Evolutionary conservation across 2,797 vertebrate species (phyloP).

Genomic region (Psittacula derbiana): DNA sequence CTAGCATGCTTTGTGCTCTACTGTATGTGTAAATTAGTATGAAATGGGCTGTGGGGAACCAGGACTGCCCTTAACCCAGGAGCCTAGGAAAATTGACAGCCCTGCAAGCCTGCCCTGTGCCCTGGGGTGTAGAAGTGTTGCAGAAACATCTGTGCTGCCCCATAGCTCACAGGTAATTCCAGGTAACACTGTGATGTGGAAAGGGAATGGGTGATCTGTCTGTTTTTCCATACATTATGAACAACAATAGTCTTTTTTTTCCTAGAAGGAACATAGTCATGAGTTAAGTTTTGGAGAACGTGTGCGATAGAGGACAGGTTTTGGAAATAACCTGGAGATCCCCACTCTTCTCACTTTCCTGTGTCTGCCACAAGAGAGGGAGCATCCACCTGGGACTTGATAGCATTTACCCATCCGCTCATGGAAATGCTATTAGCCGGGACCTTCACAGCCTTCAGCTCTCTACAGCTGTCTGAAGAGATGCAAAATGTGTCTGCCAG

Average conservation of each 20-base stretch:
- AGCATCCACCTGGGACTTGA: background rate
- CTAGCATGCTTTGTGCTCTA: background rate
- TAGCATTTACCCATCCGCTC: background rate
- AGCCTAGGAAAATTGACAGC: background rate
- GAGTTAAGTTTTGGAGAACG: background rate
- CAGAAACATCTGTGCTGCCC: background rate
- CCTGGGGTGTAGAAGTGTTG: background rate
- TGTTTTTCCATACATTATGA: background rate
- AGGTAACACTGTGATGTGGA: background rate
- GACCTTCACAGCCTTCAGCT: background rate
- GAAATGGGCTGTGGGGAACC: background rate
- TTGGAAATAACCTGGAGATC: background rate
- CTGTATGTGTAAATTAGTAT: background rate
- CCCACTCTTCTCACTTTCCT: background rate
- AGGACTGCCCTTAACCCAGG: background rate
- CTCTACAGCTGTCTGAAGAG: background rate
- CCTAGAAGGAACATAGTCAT: background rate
- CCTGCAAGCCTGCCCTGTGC: background rate
- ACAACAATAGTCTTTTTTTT: background rate
- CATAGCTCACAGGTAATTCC: background rate
- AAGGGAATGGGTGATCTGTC: background rate
- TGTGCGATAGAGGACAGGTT: background rate
- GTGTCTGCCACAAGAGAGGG: background rate
- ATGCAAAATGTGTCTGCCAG: background rate
- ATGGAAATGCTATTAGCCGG: background rate